A percentile compares a stretch with the other conserved stretches of the same genome.
Conservation (phyloP, 2,797 vertebrate genomes). For the Psittacula derbiana region DNA sequence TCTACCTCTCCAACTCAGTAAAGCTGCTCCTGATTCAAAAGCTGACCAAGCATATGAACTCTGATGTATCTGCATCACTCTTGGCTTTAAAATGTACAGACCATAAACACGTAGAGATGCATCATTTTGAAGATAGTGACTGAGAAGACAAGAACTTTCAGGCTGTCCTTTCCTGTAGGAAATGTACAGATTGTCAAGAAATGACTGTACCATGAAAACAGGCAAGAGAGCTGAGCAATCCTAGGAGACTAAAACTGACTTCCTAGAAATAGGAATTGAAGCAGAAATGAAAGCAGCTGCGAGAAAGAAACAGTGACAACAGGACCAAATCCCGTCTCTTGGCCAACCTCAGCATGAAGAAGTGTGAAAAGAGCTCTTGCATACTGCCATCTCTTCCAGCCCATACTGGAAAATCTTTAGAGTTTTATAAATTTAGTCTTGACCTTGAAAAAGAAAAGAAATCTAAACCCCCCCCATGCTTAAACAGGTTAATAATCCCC, state of each 20-base stretch:
- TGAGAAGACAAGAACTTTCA: background rate
- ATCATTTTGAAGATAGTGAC: background rate
- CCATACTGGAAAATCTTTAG: background rate
- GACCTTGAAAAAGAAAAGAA: background rate
- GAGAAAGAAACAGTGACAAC: background rate
- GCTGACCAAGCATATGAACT: background rate
- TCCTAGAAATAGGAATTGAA: background rate
- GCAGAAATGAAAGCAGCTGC: background rate
- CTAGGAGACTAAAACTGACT: background rate
- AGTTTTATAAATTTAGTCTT: background rate
- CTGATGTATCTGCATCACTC: background rate
- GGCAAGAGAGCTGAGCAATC: background rate
- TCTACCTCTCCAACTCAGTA: background rate
- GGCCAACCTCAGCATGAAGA: background rate
- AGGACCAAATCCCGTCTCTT: background rate
- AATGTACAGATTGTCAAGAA: background rate
- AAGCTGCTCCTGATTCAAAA: background rate
- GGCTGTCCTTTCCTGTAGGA: background rate
- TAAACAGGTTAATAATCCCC: background rate
- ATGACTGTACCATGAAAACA: background rate
- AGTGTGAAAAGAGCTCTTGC: background rate
- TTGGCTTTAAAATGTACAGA: background rate
- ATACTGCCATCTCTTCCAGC: background rate
- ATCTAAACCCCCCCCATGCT: rapidly evolving
- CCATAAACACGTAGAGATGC: background rate